A percentile compares a stretch with the other conserved stretches of the same genome.
Evolutionary conservation across 2,888 invertebrate species (phyloP).

Genomic region (Metallyticus violacea): DNA sequence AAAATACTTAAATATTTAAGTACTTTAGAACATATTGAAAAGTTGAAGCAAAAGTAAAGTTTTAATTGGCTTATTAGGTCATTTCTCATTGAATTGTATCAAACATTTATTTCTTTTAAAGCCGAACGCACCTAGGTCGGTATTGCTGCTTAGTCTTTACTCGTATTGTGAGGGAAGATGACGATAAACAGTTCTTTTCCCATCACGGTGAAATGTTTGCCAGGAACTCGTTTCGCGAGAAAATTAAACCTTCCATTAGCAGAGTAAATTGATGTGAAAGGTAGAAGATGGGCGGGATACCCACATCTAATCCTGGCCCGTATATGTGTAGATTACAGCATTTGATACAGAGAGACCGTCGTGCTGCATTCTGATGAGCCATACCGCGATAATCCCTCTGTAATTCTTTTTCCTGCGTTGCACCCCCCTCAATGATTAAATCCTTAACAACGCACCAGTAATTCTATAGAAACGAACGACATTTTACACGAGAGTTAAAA

Average conservation of each 20-base stretch:
- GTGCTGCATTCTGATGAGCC: background rate
- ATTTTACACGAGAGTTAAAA: background rate
- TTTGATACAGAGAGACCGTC: background rate
- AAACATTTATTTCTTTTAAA: background rate
- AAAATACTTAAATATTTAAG: no score
- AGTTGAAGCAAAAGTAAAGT: no score
- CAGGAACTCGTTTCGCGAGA: background rate
- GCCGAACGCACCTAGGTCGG: background rate
- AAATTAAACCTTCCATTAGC: background rate
- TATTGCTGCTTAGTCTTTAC: no score
- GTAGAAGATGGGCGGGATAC: background rate
- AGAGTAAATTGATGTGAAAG: background rate
- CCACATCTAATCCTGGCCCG: background rate
- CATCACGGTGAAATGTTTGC: background rate
- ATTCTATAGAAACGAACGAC: background rate
- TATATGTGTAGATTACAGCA: background rate
- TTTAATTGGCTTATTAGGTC: no score
- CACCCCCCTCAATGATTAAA: background rate
- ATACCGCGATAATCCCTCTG: background rate
- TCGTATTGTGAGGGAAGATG: background rate
- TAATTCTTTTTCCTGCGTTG: background rate
- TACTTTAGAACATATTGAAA: no score
- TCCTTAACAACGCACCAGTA: background rate
- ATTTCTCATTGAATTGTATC: background rate
- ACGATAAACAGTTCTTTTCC: background rate